Conservation (phyloP, 2,888 invertebrate genomes). For the Fissipunctia ypsillon region DNA sequence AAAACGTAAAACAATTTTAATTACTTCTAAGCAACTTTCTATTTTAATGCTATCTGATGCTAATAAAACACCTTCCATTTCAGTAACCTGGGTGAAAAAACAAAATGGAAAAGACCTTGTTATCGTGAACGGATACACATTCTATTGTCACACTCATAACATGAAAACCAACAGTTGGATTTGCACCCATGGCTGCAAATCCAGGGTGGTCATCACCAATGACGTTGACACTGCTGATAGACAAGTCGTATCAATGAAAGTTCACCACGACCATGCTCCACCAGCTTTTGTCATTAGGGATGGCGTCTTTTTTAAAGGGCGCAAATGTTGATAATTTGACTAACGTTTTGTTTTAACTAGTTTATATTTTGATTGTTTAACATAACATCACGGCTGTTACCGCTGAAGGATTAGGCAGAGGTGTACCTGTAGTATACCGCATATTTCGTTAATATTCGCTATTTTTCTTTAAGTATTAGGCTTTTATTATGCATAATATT, state of each 20-base stretch:
- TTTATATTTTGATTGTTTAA: background rate
- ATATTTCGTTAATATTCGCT: background rate
- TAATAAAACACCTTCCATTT: constrained; percentile 9
- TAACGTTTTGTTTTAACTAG: background rate
- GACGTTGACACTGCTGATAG: background rate
- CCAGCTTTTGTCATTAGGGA: constrained; percentile 42
- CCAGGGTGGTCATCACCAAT: constrained; percentile 27
- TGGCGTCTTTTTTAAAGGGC: constrained; percentile 29
- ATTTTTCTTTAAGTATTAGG: background rate
- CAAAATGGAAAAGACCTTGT: constrained; percentile 62
- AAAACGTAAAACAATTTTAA: background rate
- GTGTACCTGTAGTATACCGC: background rate
- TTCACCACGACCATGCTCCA: constrained; percentile 50
- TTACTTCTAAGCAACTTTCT: too few relatives aligned
- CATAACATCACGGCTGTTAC: background rate
- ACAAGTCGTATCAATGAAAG: constrained; percentile 4
- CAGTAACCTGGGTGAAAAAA: constrained; percentile 47
- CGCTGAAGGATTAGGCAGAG: background rate
- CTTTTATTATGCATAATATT: background rate
- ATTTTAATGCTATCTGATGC: background rate
- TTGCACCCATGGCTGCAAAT: constrained; percentile 52
- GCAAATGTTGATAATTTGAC: background rate
- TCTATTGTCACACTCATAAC: constrained; percentile 11
- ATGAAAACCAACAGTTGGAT: constrained; percentile 24
- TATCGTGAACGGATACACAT: constrained; percentile 43